Conservation (phyloP, 92 coral and sea anemone species). For the Meandrina meandrites region DNA sequence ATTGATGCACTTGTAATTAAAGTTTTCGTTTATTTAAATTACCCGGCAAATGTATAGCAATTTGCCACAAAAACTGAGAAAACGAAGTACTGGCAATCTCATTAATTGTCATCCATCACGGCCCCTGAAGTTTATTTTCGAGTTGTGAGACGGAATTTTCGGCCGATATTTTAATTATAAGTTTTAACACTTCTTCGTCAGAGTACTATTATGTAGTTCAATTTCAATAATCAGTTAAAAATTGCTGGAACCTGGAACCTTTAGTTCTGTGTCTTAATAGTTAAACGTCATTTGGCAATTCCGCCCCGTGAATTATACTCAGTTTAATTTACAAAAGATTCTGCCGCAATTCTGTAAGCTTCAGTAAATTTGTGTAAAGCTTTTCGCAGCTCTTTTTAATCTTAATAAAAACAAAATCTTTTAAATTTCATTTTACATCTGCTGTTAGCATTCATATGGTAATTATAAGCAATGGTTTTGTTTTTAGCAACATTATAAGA, state of each 20-base stretch:
- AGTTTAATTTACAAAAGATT: background rate
- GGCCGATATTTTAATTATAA: too few relatives aligned
- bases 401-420: background rate
- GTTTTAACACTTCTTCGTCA: too few relatives aligned
- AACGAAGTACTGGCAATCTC: too few relatives aligned
- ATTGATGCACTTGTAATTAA: background rate
- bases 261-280: background rate
- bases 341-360: background rate
- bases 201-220: too few relatives aligned
- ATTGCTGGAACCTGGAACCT: background rate
- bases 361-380: too few relatives aligned
- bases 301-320: background rate
- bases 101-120: too few relatives aligned
- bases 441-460: background rate
- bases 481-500: too few relatives aligned
- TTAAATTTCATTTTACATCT: background rate
- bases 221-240: background rate
- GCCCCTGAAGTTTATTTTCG: too few relatives aligned
- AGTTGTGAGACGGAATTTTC: too few relatives aligned
- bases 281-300: background rate
- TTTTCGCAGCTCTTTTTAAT: background rate
- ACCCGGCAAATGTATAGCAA: too few relatives aligned
- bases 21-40: background rate
- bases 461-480: background rate
- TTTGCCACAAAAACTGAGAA: background rate